phyloP scores from a whole-genome alignment of 1,140 invertebrate genomes.

The Bombus cullumanus region DNA sequence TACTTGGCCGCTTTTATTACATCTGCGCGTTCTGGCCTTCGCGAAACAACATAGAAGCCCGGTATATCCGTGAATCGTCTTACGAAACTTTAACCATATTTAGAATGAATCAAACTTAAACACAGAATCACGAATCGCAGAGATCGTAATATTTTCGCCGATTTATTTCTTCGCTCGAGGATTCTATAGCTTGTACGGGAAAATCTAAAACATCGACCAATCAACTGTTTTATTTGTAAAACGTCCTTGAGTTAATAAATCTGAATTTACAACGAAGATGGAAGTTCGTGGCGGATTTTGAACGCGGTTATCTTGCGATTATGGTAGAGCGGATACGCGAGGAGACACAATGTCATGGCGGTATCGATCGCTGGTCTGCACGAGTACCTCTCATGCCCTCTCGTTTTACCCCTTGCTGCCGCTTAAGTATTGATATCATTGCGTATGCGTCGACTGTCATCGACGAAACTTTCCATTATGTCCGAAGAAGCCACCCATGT shows the following conservation, averaged over 20 bases:
- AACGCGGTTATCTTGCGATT: conserved; percentile 1
- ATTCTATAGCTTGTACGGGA: too few species aligned
- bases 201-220: not conserved
- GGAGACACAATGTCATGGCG: conserved; percentile 21
- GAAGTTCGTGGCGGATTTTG: too few species aligned
- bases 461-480: conserved; percentile 22
- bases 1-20: not conserved
- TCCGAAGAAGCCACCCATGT: not conserved
- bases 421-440: conserved; percentile 29
- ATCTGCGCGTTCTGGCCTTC: not conserved
- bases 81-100: not conserved
- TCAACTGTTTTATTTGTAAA: not conserved
- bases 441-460: conserved; percentile 41
- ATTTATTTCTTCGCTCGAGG: not conserved
- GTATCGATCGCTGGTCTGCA: conserved; percentile 40
- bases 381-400: conserved; percentile 18
- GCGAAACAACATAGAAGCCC: not conserved
- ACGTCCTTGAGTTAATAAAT: not conserved
- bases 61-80: not conserved
- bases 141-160: too few species aligned
- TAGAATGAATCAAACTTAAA: not conserved
- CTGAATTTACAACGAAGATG: not conserved
- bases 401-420: conserved; percentile 11
- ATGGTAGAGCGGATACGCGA: not conserved
- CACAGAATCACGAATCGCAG: too few species aligned